phyloP scores from a whole-genome alignment of 37 sponge, comb jelly and placozoan species.

The Cliona cf. orientalis region DNA sequence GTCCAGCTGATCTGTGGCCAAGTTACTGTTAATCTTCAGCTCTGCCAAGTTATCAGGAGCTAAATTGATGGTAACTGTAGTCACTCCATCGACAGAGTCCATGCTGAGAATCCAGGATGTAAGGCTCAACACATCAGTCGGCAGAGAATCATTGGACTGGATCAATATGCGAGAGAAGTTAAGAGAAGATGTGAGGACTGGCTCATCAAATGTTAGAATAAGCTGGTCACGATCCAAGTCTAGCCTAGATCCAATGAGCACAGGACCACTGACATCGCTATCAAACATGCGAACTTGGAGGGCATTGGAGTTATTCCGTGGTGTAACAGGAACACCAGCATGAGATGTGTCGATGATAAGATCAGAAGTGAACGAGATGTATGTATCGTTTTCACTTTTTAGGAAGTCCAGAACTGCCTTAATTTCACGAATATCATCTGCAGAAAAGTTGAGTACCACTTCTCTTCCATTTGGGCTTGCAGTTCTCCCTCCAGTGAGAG shows the following conservation, averaged over 20 bases:
- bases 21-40: constrained; percentile 52
- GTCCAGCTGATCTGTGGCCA: constrained; percentile 39
- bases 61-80: constrained; percentile 51
- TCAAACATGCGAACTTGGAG: constrained; percentile 52
- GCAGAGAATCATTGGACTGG: constrained; percentile 19
- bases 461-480: constrained; percentile 57
- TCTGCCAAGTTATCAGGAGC: constrained; percentile 56
- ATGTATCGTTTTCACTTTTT: constrained; percentile 72
- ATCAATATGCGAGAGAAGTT: constrained; percentile 52
- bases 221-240: constrained; percentile 76
- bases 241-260: constrained; percentile 41
- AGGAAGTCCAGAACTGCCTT: constrained; percentile 70
- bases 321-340: constrained; percentile 44
- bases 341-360: constrained; percentile 81
- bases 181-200: constrained; percentile 64
- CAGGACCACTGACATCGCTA: constrained; percentile 67
- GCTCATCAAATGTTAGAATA: constrained; percentile 84
- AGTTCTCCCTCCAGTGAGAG: constrained; percentile 66
- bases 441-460: constrained; percentile 53
- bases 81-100: constrained; percentile 51
- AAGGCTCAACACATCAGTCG: constrained; percentile 3
- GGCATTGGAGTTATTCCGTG: constrained; percentile 45
- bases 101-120: constrained; percentile 26
- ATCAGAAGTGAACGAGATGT: constrained; percentile 60
- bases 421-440: constrained; percentile 54